These are phyloP conservation scores for Neodiprion lecontei DNA, from an alignment of 1,140 invertebrate genomes.

Conservation along the genomic window DNA sequence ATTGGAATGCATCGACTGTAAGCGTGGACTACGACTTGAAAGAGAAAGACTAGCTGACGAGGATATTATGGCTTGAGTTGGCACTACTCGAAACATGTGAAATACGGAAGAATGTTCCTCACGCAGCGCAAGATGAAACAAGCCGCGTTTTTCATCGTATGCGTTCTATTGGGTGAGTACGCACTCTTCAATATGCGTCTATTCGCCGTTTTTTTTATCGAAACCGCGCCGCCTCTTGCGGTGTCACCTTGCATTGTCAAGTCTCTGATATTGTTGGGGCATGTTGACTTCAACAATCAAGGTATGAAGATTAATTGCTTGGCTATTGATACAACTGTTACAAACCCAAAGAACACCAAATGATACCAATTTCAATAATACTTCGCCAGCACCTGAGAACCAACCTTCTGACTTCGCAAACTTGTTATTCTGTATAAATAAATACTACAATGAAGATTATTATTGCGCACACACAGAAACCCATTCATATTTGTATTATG, in stretches of 20 bases:
- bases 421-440: too few species aligned
- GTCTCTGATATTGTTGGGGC: not conserved
- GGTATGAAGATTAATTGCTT: not conserved
- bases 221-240: conserved; percentile 9
- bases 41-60: too few species aligned
- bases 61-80: too few species aligned
- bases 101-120: conserved; percentile 43
- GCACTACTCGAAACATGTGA: conserved; percentile 31
- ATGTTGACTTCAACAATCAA: not conserved
- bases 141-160: conserved; percentile 48
- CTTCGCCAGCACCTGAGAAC: too few species aligned
- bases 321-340: not conserved
- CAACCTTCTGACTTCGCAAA: too few species aligned
- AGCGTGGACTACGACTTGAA: too few species aligned
- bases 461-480: too few species aligned
- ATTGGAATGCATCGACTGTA: too few species aligned
- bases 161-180: conserved; percentile 50
- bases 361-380: too few species aligned
- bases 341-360: not conserved
- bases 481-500: too few species aligned
- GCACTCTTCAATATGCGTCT: conserved; percentile 18
- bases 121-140: conserved; percentile 57
- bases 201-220: conserved; percentile 15
- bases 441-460: too few species aligned
- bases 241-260: not conserved